Base-by-base conservation (phyloP, 2,888 invertebrate species). In the Cephalotes varians region DNA sequence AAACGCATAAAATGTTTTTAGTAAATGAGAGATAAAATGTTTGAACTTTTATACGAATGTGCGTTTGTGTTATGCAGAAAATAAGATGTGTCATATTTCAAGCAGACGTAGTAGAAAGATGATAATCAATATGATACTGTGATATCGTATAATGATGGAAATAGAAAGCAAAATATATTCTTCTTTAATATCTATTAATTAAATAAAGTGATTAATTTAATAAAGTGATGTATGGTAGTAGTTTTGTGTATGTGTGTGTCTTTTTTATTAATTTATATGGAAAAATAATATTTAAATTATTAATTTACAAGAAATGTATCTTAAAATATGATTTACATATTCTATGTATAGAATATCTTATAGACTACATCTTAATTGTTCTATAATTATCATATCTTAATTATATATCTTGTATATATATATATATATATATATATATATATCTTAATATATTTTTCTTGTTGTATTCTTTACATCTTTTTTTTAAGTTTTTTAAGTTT, bases 71-170 rank as follows among this genome's bases (percentile, higher is more conserved):
- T 64, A 40, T 21, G 15, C 51, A n/a, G 5, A 51, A 69, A 51
- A 7, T 49, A 15, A 69, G 9, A 69, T 15, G 34, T 12, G 15
- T 73, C 25, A 47, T 34, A 60, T 74, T 74, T 74, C 15, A 56
- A 44, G 44, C 47, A 34, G 10, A 73, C 21, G 47, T 31, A 73
- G 25, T 6, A 56, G 71, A 71, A 71, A 71, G 2, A 56, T 60
- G 73, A 73, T 58, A 73, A 73, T 6, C 2, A 49, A 31, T 51
- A 40, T 18, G 25, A 44, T 51, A 47, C 25, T 21, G n/a, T 2
- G 7, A 44, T 1, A 18, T 1, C 21, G 10, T 65, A 7, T 51
- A 54, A 2, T 12, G 12, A 12, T 28, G n/a, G n/a, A 15, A 71
- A 54, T 25, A 18, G 5, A 15, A 49, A 31, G 21, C 18, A 72